A percentile compares a stretch with the other conserved stretches of the same genome.
Evolutionary conservation across 2,113 vertebrate genomes (phyloP).

Genomic region (Condylura cristata): DNA sequence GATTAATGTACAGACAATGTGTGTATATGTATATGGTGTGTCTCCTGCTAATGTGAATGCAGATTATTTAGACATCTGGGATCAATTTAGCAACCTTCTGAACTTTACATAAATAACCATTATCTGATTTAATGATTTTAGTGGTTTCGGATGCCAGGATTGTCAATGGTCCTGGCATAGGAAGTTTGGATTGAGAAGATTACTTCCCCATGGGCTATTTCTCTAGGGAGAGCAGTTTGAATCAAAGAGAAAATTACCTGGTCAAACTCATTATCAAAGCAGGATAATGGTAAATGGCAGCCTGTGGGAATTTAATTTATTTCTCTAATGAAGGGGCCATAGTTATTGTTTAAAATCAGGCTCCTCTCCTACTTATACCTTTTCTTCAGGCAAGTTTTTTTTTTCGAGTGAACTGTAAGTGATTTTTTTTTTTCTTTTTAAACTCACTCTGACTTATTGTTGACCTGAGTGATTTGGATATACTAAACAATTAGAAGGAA

Average conservation of each 20-base stretch:
- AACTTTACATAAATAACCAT: not conserved
- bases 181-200: slow-evolving; percentile 23
- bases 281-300: not conserved
- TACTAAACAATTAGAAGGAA: not conserved
- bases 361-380: not conserved
- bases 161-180: not conserved
- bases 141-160: not conserved
- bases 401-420: not conserved
- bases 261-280: not conserved
- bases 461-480: not conserved
- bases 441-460: not conserved
- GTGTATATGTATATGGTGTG: not conserved
- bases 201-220: slow-evolving; percentile 31
- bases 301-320: not conserved
- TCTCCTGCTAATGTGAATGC: not conserved
- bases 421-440: not conserved
- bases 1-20: not conserved
- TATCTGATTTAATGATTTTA: slow-evolving; percentile 27
- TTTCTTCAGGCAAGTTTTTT: not conserved
- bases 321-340: not conserved
- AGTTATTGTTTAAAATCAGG: not conserved
- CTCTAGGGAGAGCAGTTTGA: not conserved
- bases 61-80: not conserved
- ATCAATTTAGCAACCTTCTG: slow-evolving; percentile 15
- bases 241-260: slow-evolving; percentile 28